Base-by-base conservation (phyloP, 2,888 invertebrate species). In the Callyntrura guangdongensis region DNA sequence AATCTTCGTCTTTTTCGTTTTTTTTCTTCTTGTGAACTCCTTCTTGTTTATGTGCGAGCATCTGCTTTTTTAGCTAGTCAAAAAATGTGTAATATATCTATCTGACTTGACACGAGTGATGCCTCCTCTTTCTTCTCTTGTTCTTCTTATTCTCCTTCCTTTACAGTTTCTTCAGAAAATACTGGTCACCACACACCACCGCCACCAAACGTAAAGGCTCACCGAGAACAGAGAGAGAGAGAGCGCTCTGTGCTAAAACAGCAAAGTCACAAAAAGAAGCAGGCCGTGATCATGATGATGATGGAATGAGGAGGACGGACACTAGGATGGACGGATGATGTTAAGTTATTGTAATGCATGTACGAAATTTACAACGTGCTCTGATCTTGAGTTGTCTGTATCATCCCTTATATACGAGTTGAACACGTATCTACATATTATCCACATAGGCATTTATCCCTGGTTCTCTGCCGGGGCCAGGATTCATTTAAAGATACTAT, bases 51-150 rank as follows among this genome's bases (percentile, higher is more conserved):
- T 79, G 79, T 56, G 82, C 45, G 25, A 82, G 88, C 88, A 88
- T 88, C 88, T 88, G 88, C 82, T 88, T 84, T 88, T 88, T 88
- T 88, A 88, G 82, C 82, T 82, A 88, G 88, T 88, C 88, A 88
- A 88, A 88, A 81, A 88, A 88, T 88, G 82, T 88, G 88, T 88
- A 88, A 88, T 88, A 88, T 88, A 88, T 88, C 88, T 88, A 88
- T 88, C 88, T 20, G 17, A 82, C 59, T 88, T 88, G 88, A 88
- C 88, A 88, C 88, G 56, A 81, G 88, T 88, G 88, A 88, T 88
- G 88, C 88, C 88, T 88, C 88, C 88, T 88, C 82, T 82, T 84
- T 84, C 84, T 85, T 83, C 83, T 83, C 69, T 74, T 17, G 61
- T 25, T 25, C 20, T 67, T 12, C n/a, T 74, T 20, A 36, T 36